These are phyloP conservation scores for Lepidocyrtoides sp. DNA, from an alignment of 2,888 invertebrate genomes.

Conservation along the genomic window DNA sequence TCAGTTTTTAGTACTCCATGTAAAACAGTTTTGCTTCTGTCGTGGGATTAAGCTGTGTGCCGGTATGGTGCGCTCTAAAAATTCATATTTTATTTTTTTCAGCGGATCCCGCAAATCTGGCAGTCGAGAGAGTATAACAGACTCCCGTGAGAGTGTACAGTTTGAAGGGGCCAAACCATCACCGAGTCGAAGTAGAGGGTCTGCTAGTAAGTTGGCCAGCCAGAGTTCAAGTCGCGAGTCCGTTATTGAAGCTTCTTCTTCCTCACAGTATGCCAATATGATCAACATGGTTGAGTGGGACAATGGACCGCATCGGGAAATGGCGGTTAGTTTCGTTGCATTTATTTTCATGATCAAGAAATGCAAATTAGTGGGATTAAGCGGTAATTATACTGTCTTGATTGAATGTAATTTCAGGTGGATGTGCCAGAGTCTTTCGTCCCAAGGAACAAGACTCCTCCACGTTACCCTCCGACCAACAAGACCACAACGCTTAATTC, in stretches of 20 bases:
- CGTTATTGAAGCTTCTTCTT: constrained; percentile 87
- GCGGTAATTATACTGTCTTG: neutral
- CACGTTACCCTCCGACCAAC: constrained; percentile 93
- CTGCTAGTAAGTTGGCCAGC: constrained; percentile 87
- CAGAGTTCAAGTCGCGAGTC: constrained; percentile 84
- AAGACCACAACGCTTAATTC: constrained; percentile 83
- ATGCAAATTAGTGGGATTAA: neutral
- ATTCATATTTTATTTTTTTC: constrained; percentile 17
- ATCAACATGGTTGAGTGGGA: constrained; percentile 87
- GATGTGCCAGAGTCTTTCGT: constrained; percentile 98
- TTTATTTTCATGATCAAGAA: neutral
- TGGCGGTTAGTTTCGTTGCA: constrained; percentile 89
- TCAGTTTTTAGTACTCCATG: neutral
- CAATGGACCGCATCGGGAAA: constrained; percentile 96
- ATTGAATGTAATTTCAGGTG: constrained; percentile 88
- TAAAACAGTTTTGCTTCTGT: constrained; percentile 2
- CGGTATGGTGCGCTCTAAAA: neutral
- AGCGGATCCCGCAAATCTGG: constrained; percentile 73
- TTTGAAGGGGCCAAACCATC: constrained; percentile 91
- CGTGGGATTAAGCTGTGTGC: neutral
- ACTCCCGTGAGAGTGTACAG: constrained; percentile 82
- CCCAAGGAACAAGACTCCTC: constrained; percentile 95
- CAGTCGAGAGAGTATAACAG: constrained; percentile 81
- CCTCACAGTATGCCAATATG: constrained; percentile 88
- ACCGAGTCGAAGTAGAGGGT: constrained; percentile 94